A percentile compares a stretch with the other conserved stretches of the same genome.
These are phyloP conservation scores for Andrena cerasifolii DNA, from an alignment of 1,140 invertebrate genomes.

Conservation along the genomic window DNA sequence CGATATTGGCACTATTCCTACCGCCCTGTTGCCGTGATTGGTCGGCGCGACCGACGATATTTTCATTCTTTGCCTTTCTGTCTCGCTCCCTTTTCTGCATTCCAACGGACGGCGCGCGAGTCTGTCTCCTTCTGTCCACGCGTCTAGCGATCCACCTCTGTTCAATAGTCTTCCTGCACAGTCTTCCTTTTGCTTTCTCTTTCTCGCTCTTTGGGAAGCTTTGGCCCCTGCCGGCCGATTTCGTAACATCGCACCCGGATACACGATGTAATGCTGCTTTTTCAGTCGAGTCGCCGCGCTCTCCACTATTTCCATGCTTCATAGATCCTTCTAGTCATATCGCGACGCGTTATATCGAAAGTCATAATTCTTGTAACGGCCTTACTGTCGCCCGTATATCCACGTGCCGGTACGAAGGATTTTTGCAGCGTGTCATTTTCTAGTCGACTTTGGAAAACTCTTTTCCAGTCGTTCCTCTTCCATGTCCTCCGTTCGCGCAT, in stretches of 20 bases:
- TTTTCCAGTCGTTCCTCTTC: neutral
- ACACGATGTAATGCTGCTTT: constrained; percentile 42
- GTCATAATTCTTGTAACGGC: neutral
- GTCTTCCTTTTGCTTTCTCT: constrained; percentile 18
- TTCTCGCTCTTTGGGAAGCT: constrained; percentile 24
- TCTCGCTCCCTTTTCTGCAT: constrained; percentile 8
- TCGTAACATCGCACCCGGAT: constrained; percentile 43
- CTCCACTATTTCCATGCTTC: constrained; percentile 29
- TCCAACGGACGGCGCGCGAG: neutral
- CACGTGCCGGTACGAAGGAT: neutral
- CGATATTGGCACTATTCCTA: constrained; percentile 44
- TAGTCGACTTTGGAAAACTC: neutral
- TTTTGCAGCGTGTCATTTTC: neutral
- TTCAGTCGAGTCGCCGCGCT: constrained; percentile 29
- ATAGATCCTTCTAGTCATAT: constrained; percentile 20
- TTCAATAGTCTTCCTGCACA: constrained; percentile 20
- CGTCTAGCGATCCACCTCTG: constrained; percentile 20
- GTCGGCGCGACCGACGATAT: neutral
- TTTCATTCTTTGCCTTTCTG: constrained; percentile 24
- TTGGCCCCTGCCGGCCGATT: constrained; percentile 33
- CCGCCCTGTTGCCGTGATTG: neutral
- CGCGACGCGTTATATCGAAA: neutral
- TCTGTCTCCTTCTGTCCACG: constrained; percentile 5
- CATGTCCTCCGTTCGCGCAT: too few species aligned
- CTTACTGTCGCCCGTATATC: neutral